Percentiles rank a stretch among this genome's conserved stretches.
Conservation (phyloP, 92 coral and sea anemone genomes). For the Epizoanthus rinbou region DNA sequence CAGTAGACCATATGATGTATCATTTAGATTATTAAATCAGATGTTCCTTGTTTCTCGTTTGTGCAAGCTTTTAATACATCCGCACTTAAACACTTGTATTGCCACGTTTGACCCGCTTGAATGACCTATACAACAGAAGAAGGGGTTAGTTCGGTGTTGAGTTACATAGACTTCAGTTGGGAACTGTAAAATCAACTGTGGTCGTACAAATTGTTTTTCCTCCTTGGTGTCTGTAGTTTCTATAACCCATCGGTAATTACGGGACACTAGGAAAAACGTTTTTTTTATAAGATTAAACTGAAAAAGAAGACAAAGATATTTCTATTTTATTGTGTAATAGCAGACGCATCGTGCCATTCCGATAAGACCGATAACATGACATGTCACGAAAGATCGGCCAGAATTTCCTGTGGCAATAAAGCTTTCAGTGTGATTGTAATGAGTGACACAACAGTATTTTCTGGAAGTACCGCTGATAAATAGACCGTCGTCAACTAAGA, state of each 20-base stretch:
- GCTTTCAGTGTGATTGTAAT: background rate
- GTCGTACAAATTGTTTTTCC: too few relatives aligned
- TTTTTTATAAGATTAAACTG: background rate
- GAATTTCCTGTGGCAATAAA: background rate
- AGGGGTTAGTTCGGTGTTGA: background rate
- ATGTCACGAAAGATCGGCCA: slow-evolving; percentile 23
- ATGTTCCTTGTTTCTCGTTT: background rate
- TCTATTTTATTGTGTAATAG: background rate
- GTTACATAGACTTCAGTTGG: background rate
- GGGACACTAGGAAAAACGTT: background rate
- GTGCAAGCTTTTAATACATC: background rate
- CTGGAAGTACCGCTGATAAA: slow-evolving; percentile 43
- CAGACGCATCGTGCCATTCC: background rate
- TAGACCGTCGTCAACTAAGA: slow-evolving; percentile 14
- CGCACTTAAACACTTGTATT: background rate
- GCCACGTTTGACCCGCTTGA: slow-evolving; percentile 18
- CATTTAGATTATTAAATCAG: background rate
- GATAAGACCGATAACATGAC: too few relatives aligned
- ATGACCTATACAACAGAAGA: background rate
- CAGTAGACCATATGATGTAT: too few relatives aligned
- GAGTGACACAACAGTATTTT: slow-evolving; percentile 20
- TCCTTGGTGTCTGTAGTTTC: too few relatives aligned
- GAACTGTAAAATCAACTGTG: too few relatives aligned
- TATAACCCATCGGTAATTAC: background rate
- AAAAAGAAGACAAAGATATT: background rate